phyloP scores from a whole-genome alignment of 2,888 invertebrate genomes.

The Nemurella pictetii region DNA sequence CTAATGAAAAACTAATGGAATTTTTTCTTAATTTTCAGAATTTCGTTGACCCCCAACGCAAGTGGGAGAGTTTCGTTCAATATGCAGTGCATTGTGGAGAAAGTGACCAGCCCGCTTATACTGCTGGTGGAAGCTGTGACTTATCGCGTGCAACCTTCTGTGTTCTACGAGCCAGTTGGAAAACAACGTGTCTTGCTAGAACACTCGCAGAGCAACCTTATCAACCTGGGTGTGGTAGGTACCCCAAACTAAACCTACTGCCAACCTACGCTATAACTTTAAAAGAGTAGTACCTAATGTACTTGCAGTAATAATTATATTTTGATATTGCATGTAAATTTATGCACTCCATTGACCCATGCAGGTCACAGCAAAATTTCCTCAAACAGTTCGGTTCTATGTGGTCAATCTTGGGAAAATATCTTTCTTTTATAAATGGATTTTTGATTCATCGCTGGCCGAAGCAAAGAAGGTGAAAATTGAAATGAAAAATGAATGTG shows the following conservation, averaged over 20 bases:
- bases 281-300: too few relatives aligned
- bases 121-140: conserved; percentile 59
- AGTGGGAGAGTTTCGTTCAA: conserved; percentile 61
- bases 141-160: conserved; percentile 57
- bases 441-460: conserved; percentile 45
- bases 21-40: conserved; percentile 50
- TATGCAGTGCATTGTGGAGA: conserved; percentile 59
- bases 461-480: conserved; percentile 36
- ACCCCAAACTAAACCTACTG: background rate
- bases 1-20: too few relatives aligned
- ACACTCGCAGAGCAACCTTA: conserved; percentile 48
- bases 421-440: conserved; percentile 51
- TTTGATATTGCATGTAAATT: background rate
- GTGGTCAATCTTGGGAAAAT: conserved; percentile 50
- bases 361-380: background rate
- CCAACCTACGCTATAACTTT: too few relatives aligned
- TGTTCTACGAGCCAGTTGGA: conserved; percentile 52
- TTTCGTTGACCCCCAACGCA: conserved; percentile 59
- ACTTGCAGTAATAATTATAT: background rate
- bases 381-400: conserved; percentile 16
- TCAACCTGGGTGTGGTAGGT: conserved; percentile 53
- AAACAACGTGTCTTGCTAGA: conserved; percentile 46
- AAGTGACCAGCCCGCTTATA: conserved; percentile 57
- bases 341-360: too few relatives aligned
- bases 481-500: conserved; percentile 37